Percentiles rank a stretch among this genome's conserved stretches.
Conservation (phyloP, 2,113 vertebrate genomes). For the Bubalus kerabau region DNA sequence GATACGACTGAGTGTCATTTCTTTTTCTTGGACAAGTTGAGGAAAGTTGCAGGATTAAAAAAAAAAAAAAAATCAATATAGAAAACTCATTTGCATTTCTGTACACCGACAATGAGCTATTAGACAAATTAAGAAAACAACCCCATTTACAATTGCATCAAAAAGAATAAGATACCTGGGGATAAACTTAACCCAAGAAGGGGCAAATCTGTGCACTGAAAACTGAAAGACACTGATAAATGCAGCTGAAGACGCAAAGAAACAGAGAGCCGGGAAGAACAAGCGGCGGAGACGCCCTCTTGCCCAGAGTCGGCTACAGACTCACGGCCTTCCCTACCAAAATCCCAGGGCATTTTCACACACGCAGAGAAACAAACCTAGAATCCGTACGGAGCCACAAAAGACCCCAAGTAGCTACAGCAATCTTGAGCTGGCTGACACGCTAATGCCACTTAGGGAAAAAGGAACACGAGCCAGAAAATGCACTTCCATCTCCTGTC, state of each 20-base stretch:
- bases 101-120: neutral
- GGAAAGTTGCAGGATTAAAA: neutral
- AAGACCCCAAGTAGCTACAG: neutral
- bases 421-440: neutral
- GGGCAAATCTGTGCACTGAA: neutral
- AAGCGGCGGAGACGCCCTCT: rapidly evolving
- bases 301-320: rapidly evolving
- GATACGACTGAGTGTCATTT: neutral
- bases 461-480: neutral
- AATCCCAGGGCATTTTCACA: neutral
- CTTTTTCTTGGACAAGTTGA: neutral
- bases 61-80: neutral
- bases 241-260: rapidly evolving
- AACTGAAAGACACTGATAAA: neutral
- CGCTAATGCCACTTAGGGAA: neutral
- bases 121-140: neutral
- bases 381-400: neutral
- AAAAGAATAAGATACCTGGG: neutral
- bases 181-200: neutral
- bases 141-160: neutral
- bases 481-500: neutral
- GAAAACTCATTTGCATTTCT: neutral
- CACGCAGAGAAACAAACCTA: neutral
- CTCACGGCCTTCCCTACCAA: neutral
- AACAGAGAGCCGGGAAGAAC: neutral